Evolutionary conservation across 2,797 vertebrate species (phyloP).

Genomic region (Vultur gryphus): DNA sequence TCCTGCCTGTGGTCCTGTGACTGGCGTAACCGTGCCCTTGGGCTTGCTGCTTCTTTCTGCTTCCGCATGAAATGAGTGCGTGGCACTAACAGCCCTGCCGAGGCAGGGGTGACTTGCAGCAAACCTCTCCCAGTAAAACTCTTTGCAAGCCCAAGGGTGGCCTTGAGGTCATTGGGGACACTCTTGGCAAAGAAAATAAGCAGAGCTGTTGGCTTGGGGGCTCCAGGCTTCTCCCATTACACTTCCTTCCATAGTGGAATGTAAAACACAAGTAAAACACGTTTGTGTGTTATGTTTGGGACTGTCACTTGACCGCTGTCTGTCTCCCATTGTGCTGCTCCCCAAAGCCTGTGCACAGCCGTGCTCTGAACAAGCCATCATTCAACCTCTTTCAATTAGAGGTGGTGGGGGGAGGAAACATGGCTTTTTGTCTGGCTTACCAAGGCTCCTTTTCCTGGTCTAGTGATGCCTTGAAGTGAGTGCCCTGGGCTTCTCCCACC

Average conservation of each 20-base stretch:
- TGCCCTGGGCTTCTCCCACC: not conserved
- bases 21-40: not conserved
- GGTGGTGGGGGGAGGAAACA: rapidly evolving
- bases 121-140: not conserved
- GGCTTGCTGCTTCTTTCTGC: not conserved
- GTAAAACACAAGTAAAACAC: not conserved
- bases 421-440: not conserved
- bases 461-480: not conserved
- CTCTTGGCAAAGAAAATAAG: not conserved
- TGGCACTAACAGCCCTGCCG: not conserved
- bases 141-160: not conserved
- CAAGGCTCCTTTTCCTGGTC: not conserved
- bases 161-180: not conserved
- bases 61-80: not conserved
- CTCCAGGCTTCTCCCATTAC: not conserved
- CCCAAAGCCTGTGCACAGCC: not conserved
- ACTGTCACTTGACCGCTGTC: not conserved
- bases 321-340: not conserved
- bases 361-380: rapidly evolving
- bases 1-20: not conserved
- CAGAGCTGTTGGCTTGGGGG: not conserved
- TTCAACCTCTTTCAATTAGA: not conserved
- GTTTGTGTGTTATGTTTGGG: not conserved
- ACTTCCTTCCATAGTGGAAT: not conserved
- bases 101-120: not conserved